Percentiles rank a stretch among this genome's conserved stretches.
phyloP scores from a whole-genome alignment of 2,888 invertebrate genomes.

The Argynnis bischoffii region DNA sequence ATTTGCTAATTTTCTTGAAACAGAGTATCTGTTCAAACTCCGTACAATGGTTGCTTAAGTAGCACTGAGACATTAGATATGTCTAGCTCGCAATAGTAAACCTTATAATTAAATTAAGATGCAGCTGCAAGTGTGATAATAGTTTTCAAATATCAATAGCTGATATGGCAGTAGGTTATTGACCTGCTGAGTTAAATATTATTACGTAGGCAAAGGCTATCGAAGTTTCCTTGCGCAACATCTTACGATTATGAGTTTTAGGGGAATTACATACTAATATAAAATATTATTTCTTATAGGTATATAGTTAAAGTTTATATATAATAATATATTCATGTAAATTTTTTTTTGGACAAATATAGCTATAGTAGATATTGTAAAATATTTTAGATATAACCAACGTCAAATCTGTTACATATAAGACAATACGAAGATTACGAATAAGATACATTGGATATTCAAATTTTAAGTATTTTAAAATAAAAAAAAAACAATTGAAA shows the following conservation, averaged over 20 bases:
- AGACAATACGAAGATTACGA: too few relatives aligned
- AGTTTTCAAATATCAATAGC: conserved; percentile 63
- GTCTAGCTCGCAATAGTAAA: conserved; percentile 28
- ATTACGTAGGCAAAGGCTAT: conserved; percentile 66
- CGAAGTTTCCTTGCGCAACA: conserved; percentile 72
- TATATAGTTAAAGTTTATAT: not conserved
- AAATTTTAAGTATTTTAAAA: not conserved
- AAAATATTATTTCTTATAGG: not conserved
- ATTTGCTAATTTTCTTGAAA: not conserved
- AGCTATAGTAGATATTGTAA: too few relatives aligned
- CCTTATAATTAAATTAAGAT: conserved; percentile 56
- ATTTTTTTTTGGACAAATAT: too few relatives aligned
- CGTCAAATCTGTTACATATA: too few relatives aligned
- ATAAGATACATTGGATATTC: too few relatives aligned
- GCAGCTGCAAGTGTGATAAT: conserved; percentile 56
- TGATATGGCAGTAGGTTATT: conserved; percentile 67
- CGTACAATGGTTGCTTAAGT: not conserved
- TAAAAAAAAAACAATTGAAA: not conserved
- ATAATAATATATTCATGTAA: too few relatives aligned
- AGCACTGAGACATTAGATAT: conserved; percentile 3
- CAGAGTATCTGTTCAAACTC: not conserved
- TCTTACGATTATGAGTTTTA: conserved; percentile 61
- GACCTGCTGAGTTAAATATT: conserved; percentile 65
- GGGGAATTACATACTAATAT: conserved; percentile 49
- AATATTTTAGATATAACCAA: too few relatives aligned